A percentile compares a stretch with the other conserved stretches of the same genome.
Conservation (phyloP, 2,797 vertebrate species). For the Malurus splendens region DNA sequence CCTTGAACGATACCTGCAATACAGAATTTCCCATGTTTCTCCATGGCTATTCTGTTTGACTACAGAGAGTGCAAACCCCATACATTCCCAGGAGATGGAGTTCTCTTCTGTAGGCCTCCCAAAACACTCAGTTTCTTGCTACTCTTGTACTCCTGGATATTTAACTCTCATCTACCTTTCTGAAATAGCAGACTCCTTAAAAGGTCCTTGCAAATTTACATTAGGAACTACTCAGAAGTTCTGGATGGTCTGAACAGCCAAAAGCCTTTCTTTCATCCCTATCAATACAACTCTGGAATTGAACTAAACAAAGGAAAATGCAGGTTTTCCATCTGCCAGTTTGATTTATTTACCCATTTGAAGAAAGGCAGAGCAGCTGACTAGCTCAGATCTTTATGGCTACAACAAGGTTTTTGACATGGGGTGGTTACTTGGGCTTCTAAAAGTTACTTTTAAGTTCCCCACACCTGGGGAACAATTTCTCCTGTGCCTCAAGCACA, state of each 20-base stretch:
- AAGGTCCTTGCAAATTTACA: background rate
- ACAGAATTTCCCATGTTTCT: background rate
- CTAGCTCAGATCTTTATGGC: background rate
- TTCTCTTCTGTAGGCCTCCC: background rate
- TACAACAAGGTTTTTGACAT: background rate
- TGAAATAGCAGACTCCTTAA: background rate
- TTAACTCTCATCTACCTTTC: background rate
- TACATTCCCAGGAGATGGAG: background rate
- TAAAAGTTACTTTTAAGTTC: background rate
- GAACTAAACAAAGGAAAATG: background rate
- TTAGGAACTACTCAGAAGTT: background rate
- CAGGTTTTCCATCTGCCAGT: background rate
- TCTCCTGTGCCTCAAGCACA: background rate
- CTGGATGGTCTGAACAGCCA: background rate
- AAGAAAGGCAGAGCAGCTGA: constrained; percentile 6
- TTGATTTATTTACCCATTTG: background rate
- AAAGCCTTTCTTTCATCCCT: background rate
- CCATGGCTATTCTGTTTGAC: background rate
- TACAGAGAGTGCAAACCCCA: background rate
- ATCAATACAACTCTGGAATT: background rate
- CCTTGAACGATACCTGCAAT: background rate
- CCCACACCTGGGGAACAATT: background rate
- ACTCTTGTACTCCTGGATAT: background rate
- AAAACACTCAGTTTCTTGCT: background rate
- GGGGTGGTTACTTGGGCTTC: background rate